A percentile compares a stretch with the other conserved stretches of the same genome.
phyloP scores from a whole-genome alignment of 92 coral and sea anemone species.

The Parazoanthus darwini region DNA sequence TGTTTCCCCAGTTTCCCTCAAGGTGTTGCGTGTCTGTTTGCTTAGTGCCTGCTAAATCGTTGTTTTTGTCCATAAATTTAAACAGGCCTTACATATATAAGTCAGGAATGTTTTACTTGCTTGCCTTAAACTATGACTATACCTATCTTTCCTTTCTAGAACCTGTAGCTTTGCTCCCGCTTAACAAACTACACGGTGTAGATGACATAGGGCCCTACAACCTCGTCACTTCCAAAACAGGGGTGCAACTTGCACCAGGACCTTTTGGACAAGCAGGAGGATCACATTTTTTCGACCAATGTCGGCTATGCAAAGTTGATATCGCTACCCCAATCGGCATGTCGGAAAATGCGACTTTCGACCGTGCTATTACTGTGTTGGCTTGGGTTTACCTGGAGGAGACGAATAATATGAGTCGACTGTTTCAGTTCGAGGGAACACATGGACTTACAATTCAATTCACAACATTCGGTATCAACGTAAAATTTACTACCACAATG shows the following conservation, averaged over 20 bases:
- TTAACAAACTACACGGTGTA: background rate
- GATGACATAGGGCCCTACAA: constrained; percentile 9
- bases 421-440: background rate
- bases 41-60: no score
- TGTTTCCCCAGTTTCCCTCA: no score
- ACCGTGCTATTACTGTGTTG: constrained; percentile 18
- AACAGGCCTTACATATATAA: no score
- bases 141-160: background rate
- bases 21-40: no score
- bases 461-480: background rate
- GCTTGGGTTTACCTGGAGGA: constrained; percentile 30
- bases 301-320: background rate
- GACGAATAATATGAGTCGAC: background rate
- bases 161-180: constrained; percentile 24
- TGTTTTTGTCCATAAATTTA: no score
- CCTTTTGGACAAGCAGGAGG: constrained; percentile 26
- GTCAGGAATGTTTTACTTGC: background rate
- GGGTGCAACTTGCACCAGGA: constrained; percentile 21
- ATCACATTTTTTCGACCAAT: background rate
- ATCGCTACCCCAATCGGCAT: background rate
- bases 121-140: background rate
- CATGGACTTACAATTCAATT: background rate
- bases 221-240: constrained; percentile 10
- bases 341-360: background rate
- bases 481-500: background rate